Evolutionary conservation across 2,797 vertebrate species (phyloP), one percentile per base, ranked within the genome.

Genomic region (Garrulus glandarius): DNA sequence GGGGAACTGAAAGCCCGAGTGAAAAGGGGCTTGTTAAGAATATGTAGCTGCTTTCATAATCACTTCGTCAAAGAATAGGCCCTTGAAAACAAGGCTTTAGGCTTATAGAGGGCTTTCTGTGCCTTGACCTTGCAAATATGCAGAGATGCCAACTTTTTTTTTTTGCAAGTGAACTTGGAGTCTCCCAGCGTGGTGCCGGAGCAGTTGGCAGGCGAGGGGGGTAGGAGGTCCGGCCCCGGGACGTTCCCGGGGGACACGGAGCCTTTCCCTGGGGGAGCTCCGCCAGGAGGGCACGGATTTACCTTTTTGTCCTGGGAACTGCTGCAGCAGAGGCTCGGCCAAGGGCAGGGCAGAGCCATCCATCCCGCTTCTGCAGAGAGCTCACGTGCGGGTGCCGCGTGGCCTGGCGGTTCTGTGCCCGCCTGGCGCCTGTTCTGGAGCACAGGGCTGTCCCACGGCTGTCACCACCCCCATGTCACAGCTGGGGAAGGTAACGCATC

Each of bases 1-100:
- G 81, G 82, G 50, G 79, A 89, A 87, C 34, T 89, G 95, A 96
- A 60, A 97, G 97, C 93, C 24, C 60, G 5, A 83, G 91, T 89
- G 95, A 96, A 97, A 98, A 74, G 55, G 97, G 93, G 92, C 95
- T 97, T 93, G 97, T 97, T 97, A 83, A 95, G 95, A 95, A 92
- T 96, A 92, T 36, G 92, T 96, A 68, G 79, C 92, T 87, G 80
- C 96, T 97, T 96, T 96, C 95, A 85, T 91, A 80, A 92, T 92
- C 94, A 43, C 93, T 79, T 17, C 34, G 50, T 74, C 77, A 59
- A 95, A 97, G 97, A 96, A 92, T 92, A n/a, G 84, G 94, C 97
- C 97, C 97, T 67, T 93, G 93, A 96, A 97, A 97, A 95, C 93
- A 87, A 93, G 96, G 92, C 76, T 84, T 95, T 56, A 21, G 94